phyloP scores from a whole-genome alignment of 2,113 vertebrate genomes.

The Theristicus caerulescens region DNA sequence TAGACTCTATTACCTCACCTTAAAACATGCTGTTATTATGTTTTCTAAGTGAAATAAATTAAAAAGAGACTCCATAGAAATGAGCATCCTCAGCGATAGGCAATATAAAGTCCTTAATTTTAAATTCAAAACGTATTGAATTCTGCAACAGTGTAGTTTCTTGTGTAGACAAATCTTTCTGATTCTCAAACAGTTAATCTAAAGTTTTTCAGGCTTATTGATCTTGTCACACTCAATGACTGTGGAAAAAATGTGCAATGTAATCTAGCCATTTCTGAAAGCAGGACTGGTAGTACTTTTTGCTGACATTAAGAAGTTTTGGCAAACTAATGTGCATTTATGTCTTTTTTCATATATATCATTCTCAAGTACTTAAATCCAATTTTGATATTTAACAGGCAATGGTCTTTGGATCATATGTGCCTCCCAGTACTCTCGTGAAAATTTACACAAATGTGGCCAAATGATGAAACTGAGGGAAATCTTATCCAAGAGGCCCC shows the following conservation, averaged over 20 bases:
- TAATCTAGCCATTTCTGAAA: neutral
- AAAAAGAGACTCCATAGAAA: neutral
- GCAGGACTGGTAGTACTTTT: neutral
- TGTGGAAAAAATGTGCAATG: neutral
- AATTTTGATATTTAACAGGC: neutral
- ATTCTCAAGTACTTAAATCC: neutral
- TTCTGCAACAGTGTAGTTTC: neutral
- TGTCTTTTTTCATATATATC: neutral
- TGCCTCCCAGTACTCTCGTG: neutral
- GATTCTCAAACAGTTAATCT: neutral
- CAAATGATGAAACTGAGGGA: neutral
- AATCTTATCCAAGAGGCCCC: neutral
- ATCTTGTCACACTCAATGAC: fast-evolving
- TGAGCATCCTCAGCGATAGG: fast-evolving
- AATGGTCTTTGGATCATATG: neutral
- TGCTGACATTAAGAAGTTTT: neutral
- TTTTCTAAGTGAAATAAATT: neutral
- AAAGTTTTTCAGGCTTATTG: neutral
- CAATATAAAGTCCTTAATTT: neutral
- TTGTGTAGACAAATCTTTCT: neutral
- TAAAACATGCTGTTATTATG: neutral
- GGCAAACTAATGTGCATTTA: neutral
- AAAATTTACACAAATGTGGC: neutral
- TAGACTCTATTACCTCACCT: neutral
- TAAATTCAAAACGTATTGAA: neutral